Conservation (phyloP, 92 coral and sea anemone genomes). For the Zoanthus gigantus region DNA sequence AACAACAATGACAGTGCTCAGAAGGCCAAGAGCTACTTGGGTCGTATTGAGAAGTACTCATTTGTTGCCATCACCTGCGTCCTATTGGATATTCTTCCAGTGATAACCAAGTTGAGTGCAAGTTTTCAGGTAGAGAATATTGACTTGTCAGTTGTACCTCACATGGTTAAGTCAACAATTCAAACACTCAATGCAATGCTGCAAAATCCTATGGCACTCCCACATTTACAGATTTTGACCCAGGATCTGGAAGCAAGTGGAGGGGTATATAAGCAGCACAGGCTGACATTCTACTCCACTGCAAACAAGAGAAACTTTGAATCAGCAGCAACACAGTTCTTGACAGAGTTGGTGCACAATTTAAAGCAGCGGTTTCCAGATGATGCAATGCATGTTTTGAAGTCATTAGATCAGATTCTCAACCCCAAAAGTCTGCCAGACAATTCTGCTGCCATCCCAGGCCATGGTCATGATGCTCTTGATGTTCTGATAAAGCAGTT, state of each 20-base stretch:
- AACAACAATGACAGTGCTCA: slow-evolving; percentile 11
- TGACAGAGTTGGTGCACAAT: slow-evolving; percentile 27
- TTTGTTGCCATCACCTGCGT: slow-evolving; percentile 11
- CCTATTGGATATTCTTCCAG: slow-evolving; percentile 15
- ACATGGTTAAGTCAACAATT: slow-evolving; percentile 27
- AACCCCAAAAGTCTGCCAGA: slow-evolving; percentile 32
- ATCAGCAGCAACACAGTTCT: neutral
- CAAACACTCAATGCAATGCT: slow-evolving; percentile 9
- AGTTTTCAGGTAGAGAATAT: slow-evolving; percentile 9
- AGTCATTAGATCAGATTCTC: slow-evolving; percentile 26
- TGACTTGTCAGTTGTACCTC: slow-evolving; percentile 28
- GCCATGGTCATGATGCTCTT: slow-evolving; percentile 35
- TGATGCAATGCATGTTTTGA: slow-evolving; percentile 34
- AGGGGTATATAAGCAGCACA: slow-evolving; percentile 28
- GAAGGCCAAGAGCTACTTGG: slow-evolving; percentile 22
- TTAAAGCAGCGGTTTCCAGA: slow-evolving; percentile 27
- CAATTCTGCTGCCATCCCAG: slow-evolving; percentile 38
- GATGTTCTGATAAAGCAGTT: slow-evolving; percentile 26
- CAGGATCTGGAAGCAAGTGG: slow-evolving; percentile 32
- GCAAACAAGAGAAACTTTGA: slow-evolving; percentile 12
- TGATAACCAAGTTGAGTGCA: slow-evolving; percentile 10
- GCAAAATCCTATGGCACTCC: slow-evolving; percentile 24
- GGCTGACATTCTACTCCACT: slow-evolving; percentile 27
- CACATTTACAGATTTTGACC: slow-evolving; percentile 18
- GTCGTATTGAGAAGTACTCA: slow-evolving; percentile 24